A percentile compares a stretch with the other conserved stretches of the same genome.
phyloP scores from a whole-genome alignment of 2,888 invertebrate species.

The Drosophila recens region DNA sequence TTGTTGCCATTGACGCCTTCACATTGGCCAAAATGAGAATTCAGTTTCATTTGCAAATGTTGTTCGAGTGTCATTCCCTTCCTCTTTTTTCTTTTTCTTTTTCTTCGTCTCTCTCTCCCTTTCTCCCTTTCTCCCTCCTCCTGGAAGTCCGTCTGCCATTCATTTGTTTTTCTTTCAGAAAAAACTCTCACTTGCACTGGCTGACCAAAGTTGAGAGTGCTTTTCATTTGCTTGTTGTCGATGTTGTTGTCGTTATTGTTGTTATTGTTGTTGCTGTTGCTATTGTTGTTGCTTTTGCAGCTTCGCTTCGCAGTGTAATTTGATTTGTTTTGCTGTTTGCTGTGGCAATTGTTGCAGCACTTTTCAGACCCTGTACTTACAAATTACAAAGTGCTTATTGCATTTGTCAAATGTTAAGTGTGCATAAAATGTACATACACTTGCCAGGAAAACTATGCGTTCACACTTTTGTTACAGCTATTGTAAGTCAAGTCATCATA shows the following conservation, averaged over 20 bases:
- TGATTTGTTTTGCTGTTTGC: slow-evolving; percentile 52
- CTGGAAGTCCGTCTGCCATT: slow-evolving; percentile 13
- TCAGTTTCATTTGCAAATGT: slow-evolving; percentile 62
- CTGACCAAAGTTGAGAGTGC: slow-evolving; percentile 37
- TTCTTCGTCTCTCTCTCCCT: not conserved
- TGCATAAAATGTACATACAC: too few species aligned
- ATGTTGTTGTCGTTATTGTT: slow-evolving; percentile 7
- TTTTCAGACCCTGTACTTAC: slow-evolving; percentile 20
- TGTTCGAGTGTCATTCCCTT: slow-evolving; percentile 6
- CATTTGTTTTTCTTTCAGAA: slow-evolving; percentile 36
- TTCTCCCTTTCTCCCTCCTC: not conserved
- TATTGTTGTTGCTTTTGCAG: slow-evolving; percentile 12
- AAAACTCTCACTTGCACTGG: slow-evolving; percentile 42
- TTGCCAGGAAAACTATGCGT: too few species aligned
- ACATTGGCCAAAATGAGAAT: slow-evolving; percentile 51
- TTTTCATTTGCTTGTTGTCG: slow-evolving; percentile 44
- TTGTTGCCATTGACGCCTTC: slow-evolving; percentile 42
- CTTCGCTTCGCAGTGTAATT: slow-evolving; percentile 40
- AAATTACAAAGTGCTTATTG: too few species aligned
- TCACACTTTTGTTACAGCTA: too few species aligned
- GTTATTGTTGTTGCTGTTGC: slow-evolving; percentile 14
- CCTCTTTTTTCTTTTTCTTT: too few species aligned
- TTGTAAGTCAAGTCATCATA: too few species aligned
- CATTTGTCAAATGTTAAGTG: too few species aligned
- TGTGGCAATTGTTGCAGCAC: slow-evolving; percentile 32